Base-by-base conservation (phyloP, 2,888 invertebrate genomes). In the Aleiodes leptofemur region DNA sequence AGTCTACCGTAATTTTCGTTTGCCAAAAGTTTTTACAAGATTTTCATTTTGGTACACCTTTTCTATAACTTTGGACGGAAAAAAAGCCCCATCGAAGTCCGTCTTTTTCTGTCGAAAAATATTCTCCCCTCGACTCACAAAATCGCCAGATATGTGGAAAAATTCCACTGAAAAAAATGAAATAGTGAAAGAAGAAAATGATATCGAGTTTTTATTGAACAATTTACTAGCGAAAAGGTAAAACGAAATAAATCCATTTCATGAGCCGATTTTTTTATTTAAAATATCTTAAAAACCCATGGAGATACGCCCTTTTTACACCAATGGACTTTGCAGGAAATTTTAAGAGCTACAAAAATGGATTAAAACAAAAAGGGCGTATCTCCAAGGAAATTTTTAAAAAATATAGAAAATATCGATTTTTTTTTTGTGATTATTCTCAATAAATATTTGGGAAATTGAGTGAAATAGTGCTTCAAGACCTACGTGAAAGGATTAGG, bases 11-110 rank as follows among this genome's bases (percentile, higher is more conserved):
- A 82, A 84, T 82, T 82, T 82, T 80, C 80, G 77, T 77, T 80
- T 80, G 78, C 43, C 76, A 77, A 80, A 85, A 85, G 79, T 85
- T 85, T 81, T 82, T 82, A 84, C 82, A 81, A 83, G 82, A 79
- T 83, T 85, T 81, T 81, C 80, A 78, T 83, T 82, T 76, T 81
- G 79, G 73, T 31, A 53, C 48, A 34, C 61, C 78, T 79, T 74
- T 59, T 76, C 72, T 14, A 48, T 38, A 81, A 80, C 76, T 81
- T 81, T 43, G 11, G 9, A 43, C 3, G n/a, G 51, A 13, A 48
- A 64, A 64, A 48, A 64, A 48, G 64, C 48, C 59, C 29, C 34
- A 59, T 50, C 50, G 50, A 29, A 56, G 69, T 43, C 14, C 43
- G 59, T 43, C 1, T 59, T 71, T 71, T 50, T 23, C 9, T 48